Percentiles rank a stretch among this genome's conserved stretches.
These are phyloP conservation scores for Megaceryle alcyon DNA, from an alignment of 2,797 vertebrate genomes.

Conservation along the genomic window DNA sequence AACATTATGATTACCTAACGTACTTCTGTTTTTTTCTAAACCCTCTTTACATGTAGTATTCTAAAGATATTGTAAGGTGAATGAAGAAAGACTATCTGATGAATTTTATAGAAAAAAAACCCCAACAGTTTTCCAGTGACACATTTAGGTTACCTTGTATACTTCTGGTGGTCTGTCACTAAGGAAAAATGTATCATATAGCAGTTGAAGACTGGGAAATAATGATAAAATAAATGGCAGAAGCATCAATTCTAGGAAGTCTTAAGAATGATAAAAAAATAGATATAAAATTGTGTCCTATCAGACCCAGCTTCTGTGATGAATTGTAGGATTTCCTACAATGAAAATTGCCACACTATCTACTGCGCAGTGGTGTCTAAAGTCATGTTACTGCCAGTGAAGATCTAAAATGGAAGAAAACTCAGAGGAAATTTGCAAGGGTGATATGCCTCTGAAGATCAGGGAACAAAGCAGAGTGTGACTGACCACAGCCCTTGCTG, in stretches of 20 bases:
- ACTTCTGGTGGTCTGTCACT: neutral
- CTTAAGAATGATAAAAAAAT: neutral
- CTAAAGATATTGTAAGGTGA: conserved; percentile 7
- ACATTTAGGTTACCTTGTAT: neutral
- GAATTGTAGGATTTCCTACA: neutral
- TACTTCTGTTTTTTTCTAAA: neutral
- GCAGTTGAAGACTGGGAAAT: neutral
- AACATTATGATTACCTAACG: neutral
- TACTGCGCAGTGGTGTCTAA: neutral
- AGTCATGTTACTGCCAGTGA: neutral
- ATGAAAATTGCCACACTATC: neutral
- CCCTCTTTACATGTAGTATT: neutral
- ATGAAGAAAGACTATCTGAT: neutral
- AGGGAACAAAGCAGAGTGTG: neutral
- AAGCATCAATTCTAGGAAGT: neutral
- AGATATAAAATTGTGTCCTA: neutral
- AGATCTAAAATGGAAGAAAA: neutral
- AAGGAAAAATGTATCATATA: neutral
- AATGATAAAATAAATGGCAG: neutral
- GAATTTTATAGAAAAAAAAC: neutral
- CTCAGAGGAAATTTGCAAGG: neutral
- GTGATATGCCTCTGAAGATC: neutral
- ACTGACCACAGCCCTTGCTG: neutral
- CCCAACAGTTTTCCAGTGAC: neutral
- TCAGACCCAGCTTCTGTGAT: neutral